phyloP scores from a whole-genome alignment of 2,888 invertebrate species.

The Himalopsyche tibetana region DNA sequence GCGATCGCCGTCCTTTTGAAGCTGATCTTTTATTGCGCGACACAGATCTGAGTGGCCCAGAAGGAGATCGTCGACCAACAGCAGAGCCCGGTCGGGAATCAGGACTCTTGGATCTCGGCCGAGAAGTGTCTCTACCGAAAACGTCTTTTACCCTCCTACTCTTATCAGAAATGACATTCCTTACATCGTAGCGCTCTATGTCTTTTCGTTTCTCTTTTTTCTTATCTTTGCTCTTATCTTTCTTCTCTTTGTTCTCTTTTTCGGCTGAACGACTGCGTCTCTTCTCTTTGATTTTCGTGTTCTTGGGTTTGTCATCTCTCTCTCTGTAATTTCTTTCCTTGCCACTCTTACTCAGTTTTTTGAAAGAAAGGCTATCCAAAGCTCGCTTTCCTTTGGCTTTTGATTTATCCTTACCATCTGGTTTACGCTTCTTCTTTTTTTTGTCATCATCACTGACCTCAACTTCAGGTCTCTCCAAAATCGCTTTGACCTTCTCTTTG shows the following conservation, averaged over 20 bases:
- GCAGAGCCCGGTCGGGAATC: conserved; percentile 67
- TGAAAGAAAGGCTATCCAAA: conserved; percentile 80
- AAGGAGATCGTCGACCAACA: conserved; percentile 67
- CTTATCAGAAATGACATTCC: conserved; percentile 85
- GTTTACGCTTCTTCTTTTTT: conserved; percentile 77
- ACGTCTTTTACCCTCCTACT: conserved; percentile 83
- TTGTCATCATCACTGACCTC: conserved; percentile 69
- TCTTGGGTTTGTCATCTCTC: conserved; percentile 71
- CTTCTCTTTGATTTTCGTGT: conserved; percentile 69
- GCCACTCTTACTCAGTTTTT: conserved; percentile 86
- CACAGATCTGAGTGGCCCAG: conserved; percentile 68
- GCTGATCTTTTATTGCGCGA: conserved; percentile 69
- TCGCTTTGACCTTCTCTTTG: conserved; percentile 67
- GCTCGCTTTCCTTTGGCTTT: conserved; percentile 73
- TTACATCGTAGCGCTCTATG: conserved; percentile 88
- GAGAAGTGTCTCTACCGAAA: conserved; percentile 85
- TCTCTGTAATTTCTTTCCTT: conserved; percentile 88
- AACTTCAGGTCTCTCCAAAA: conserved; percentile 64
- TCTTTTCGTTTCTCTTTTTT: conserved; percentile 84
- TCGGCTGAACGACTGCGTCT: conserved; percentile 67
- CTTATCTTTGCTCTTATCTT: conserved; percentile 72
- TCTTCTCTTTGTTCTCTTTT: conserved; percentile 70
- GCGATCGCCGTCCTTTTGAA: conserved; percentile 68
- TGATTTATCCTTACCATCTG: conserved; percentile 72
- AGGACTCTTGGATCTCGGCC: conserved; percentile 70